Evolutionary conservation across 2,797 vertebrate genomes (phyloP).

Genomic region (Micropoecilia bifurca): DNA sequence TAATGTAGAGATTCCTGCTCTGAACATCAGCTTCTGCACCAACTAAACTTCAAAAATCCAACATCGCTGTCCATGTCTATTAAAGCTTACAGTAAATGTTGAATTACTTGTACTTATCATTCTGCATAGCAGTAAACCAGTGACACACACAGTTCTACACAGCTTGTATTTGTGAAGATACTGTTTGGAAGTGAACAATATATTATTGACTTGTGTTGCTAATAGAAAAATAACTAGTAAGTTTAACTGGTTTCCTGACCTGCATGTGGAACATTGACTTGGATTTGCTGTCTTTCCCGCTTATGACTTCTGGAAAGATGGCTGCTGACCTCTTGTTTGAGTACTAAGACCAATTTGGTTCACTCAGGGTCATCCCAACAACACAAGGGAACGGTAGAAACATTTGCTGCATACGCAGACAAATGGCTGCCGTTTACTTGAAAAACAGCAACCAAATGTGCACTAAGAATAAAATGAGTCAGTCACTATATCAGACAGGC

Average conservation of each 20-base stretch:
- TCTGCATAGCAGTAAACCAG: not conserved
- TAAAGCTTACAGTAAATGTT: not conserved
- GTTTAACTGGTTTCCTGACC: not conserved
- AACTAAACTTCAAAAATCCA: not conserved
- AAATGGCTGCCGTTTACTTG: slow-evolving; percentile 65
- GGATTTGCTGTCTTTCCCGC: not conserved
- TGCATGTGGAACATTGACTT: not conserved
- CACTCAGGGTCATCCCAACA: slow-evolving; percentile 42
- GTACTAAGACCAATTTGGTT: slow-evolving; percentile 49
- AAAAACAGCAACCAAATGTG: slow-evolving; percentile 38
- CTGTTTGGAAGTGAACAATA: not conserved
- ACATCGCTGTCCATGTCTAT: not conserved
- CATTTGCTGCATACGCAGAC: slow-evolving; percentile 53
- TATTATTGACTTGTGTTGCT: not conserved
- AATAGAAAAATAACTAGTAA: not conserved
- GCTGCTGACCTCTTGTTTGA: slow-evolving; percentile 46
- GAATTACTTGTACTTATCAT: not conserved
- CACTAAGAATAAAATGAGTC: slow-evolving; percentile 27
- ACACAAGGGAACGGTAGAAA: slow-evolving; percentile 26
- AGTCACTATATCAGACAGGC: slow-evolving; percentile 14
- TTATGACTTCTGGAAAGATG: slow-evolving; percentile 32
- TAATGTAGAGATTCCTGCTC: not conserved
- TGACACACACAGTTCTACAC: not conserved
- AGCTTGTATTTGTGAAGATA: not conserved
- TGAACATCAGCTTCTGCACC: not conserved